These are phyloP conservation scores for Sander lucioperca DNA, from an alignment of 2,113 vertebrate genomes.

Conservation along the genomic window DNA sequence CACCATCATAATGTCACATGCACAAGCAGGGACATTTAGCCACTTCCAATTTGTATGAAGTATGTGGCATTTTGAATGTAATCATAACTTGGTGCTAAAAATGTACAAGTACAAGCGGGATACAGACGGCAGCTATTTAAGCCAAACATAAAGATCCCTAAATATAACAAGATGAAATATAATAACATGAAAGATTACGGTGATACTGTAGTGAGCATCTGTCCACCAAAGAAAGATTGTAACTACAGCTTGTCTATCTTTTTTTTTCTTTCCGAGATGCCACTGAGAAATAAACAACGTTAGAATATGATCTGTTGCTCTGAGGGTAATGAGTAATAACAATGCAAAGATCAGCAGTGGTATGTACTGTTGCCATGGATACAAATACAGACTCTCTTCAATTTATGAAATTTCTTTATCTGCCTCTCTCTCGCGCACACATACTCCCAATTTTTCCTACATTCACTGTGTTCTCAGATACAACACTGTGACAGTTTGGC, in stretches of 20 bases:
- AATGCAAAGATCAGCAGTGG: conserved; percentile 68
- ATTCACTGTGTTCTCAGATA: conserved; percentile 51
- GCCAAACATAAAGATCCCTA: conserved; percentile 29
- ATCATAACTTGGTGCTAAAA: conserved; percentile 37
- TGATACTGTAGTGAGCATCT: conserved; percentile 29
- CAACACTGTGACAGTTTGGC: conserved; percentile 65
- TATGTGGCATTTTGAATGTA: conserved; percentile 33
- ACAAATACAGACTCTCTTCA: conserved; percentile 66
- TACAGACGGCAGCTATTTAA: conserved; percentile 15
- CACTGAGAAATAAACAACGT: conserved; percentile 68
- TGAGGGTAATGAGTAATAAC: conserved; percentile 77
- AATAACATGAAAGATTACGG: conserved; percentile 54
- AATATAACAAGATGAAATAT: background rate
- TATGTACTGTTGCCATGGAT: conserved; percentile 75
- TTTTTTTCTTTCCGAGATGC: conserved; percentile 21
- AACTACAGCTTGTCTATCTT: conserved; percentile 57
- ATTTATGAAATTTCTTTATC: conserved; percentile 60
- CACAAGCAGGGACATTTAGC: background rate
- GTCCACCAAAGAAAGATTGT: conserved; percentile 54
- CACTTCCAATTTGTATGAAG: conserved; percentile 30
- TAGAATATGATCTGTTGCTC: conserved; percentile 70
- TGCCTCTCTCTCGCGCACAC: conserved; percentile 5
- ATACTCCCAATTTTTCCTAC: conserved; percentile 18
- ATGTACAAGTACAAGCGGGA: background rate
- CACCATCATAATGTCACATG: background rate